phyloP scores from a whole-genome alignment of 2,888 invertebrate species.

The Agrochola litura region DNA sequence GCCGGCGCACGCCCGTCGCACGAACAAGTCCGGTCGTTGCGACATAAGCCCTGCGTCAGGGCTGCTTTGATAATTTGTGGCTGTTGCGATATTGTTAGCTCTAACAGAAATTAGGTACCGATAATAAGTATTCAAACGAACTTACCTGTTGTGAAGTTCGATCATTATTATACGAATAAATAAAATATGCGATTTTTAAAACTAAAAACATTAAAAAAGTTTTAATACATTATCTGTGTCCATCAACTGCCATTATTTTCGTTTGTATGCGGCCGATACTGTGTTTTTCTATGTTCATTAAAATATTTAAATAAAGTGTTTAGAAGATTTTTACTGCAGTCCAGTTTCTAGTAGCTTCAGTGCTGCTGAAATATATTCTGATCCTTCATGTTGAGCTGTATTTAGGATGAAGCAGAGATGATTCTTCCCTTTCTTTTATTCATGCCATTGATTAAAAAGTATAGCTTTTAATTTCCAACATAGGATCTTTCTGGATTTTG shows the following conservation, averaged over 20 bases:
- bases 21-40: constrained; percentile 65
- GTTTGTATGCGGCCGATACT: neutral
- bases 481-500: neutral
- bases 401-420: neutral
- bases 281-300: neutral
- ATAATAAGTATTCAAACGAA: neutral
- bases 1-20: constrained; percentile 59
- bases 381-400: neutral
- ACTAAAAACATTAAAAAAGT: neutral
- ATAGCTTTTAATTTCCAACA: neutral
- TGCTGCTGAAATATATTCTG: neutral
- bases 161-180: neutral
- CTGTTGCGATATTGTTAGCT: constrained; percentile 44
- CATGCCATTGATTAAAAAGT: neutral
- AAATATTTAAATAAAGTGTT: neutral
- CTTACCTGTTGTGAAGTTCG: neutral
- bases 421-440: neutral
- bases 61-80: constrained; percentile 53
- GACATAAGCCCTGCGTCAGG: constrained; percentile 64
- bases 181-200: neutral
- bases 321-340: neutral
- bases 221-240: neutral
- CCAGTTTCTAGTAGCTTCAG: neutral
- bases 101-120: constrained; percentile 22
- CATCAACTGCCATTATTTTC: neutral